Evolutionary conservation across 2,797 vertebrate genomes (phyloP).

Genomic region (Otus scops): DNA sequence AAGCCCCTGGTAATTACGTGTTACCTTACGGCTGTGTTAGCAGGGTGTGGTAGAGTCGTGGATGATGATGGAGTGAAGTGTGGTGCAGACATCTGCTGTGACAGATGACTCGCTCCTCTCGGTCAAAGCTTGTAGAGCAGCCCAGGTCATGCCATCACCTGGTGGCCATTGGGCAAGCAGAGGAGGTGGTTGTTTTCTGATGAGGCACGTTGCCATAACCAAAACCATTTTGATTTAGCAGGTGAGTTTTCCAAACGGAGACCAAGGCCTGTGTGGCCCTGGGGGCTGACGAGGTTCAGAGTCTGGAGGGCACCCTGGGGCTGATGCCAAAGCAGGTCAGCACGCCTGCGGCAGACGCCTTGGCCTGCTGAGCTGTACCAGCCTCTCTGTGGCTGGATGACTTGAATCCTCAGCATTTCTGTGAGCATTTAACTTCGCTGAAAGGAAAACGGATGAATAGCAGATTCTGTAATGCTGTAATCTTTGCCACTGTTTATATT

Average conservation of each 20-base stretch:
- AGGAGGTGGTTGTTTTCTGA: background rate
- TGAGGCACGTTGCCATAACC: fast-evolving
- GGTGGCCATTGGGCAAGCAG: background rate
- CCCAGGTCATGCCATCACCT: background rate
- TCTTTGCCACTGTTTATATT: background rate
- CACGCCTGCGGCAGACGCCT: background rate
- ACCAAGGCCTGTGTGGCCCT: background rate
- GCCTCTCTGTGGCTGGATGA: background rate
- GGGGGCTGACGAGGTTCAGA: background rate
- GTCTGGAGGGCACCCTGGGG: background rate
- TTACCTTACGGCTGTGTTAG: background rate
- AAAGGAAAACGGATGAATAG: background rate
- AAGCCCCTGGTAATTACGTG: fast-evolving
- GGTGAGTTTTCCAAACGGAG: background rate
- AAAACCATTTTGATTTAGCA: background rate
- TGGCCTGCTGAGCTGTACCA: background rate
- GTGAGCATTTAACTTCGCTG: background rate
- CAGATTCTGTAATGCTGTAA: no score
- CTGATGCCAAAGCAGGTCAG: background rate
- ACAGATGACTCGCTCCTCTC: background rate
- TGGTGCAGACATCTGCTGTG: background rate
- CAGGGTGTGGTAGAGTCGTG: fast-evolving
- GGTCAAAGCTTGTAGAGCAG: background rate
- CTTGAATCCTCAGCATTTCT: background rate
- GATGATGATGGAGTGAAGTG: background rate